Conservation (phyloP, 2,888 invertebrate genomes). For the Meliscaeva auricollis region DNA sequence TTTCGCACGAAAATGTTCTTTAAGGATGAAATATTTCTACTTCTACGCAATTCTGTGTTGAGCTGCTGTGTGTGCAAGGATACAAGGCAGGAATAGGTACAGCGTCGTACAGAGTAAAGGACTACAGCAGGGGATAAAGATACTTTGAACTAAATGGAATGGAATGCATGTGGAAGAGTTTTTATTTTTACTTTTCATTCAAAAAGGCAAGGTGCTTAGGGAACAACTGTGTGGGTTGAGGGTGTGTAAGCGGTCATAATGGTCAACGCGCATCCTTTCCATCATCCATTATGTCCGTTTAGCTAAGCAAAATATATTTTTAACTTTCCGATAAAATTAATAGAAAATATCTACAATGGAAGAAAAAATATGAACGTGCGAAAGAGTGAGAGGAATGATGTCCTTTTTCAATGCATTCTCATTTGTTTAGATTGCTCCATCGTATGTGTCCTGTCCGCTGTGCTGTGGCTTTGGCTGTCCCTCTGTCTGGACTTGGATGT, state of each 20-base stretch:
- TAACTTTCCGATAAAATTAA: slow-evolving; percentile 59
- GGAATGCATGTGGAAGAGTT: slow-evolving; percentile 59
- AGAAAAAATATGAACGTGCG: neutral
- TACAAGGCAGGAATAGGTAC: neutral
- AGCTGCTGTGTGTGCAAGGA: slow-evolving; percentile 13
- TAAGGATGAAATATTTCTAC: slow-evolving; percentile 44
- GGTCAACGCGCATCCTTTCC: slow-evolving; percentile 68
- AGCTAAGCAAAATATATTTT: slow-evolving; percentile 63
- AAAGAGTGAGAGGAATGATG: neutral
- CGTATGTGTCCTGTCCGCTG: neutral
- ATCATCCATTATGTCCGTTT: slow-evolving; percentile 62
- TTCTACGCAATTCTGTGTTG: slow-evolving; percentile 36
- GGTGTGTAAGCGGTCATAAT: slow-evolving; percentile 59
- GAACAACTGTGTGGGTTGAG: too few relatives aligned
- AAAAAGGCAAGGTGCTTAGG: slow-evolving; percentile 27
- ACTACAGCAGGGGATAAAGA: neutral
- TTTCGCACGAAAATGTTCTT: slow-evolving; percentile 41
- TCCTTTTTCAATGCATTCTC: slow-evolving; percentile 58
- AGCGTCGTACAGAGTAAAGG: neutral
- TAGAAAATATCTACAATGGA: neutral
- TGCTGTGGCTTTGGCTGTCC: neutral
- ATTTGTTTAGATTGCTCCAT: slow-evolving; percentile 36
- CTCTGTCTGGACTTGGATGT: slow-evolving; percentile 13
- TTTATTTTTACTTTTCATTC: slow-evolving; percentile 24
- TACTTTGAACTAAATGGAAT: slow-evolving; percentile 62